phyloP scores from a whole-genome alignment of 1,140 invertebrate species.

The Bombus vancouverensis region DNA sequence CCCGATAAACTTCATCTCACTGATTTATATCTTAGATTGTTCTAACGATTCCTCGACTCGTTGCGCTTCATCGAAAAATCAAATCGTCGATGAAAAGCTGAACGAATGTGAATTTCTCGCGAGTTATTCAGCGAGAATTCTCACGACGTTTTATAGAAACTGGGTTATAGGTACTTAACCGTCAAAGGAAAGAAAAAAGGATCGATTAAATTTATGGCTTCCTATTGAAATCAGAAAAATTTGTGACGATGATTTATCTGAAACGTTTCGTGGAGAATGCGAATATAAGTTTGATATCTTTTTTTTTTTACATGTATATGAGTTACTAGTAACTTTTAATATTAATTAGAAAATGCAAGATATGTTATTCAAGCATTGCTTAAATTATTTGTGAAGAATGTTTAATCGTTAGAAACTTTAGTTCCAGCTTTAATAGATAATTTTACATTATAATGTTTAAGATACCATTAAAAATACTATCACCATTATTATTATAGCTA shows the following conservation, averaged over 20 bases:
- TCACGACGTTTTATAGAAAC: neutral
- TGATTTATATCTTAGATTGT: slow-evolving; percentile 58
- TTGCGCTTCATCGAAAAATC: neutral
- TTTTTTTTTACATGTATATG: no score
- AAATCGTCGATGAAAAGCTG: neutral
- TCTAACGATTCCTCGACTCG: neutral
- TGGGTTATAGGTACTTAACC: neutral
- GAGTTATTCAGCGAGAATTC: neutral
- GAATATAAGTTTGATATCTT: no score
- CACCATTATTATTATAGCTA: neutral
- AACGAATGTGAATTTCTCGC: neutral
- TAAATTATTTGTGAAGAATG: no score
- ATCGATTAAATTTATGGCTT: neutral
- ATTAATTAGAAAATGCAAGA: no score
- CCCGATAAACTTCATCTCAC: slow-evolving; percentile 59
- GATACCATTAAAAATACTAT: neutral
- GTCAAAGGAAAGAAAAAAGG: neutral
- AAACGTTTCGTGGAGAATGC: no score
- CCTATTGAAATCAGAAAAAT: neutral
- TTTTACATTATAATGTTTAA: no score
- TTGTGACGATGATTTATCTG: no score
- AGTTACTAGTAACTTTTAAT: no score
- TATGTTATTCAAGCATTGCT: no score
- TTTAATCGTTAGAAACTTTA: no score
- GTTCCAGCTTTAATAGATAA: no score